Evolutionary conservation across 2,888 invertebrate species (phyloP).

Genomic region (Neoaliturus tenellus): DNA sequence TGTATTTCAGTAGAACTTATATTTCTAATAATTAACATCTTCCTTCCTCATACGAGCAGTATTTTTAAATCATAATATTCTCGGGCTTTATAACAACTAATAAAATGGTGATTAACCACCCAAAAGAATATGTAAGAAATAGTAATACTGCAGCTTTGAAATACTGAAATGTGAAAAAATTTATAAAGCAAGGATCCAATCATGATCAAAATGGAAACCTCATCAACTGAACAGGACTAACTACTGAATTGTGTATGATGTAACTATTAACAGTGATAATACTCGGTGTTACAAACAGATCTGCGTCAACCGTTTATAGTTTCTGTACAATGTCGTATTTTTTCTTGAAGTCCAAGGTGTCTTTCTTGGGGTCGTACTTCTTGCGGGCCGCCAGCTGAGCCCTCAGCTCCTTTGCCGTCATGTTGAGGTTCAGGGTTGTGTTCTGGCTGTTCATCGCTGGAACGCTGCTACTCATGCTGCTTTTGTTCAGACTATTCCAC

Average conservation of each 20-base stretch:
- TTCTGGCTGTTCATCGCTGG: constrained; percentile 61
- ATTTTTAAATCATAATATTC: no score
- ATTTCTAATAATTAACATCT: no score
- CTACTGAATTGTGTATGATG: background rate
- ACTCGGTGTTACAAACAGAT: constrained; percentile 3
- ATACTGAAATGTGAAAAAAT: no score
- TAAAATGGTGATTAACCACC: no score
- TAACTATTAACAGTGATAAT: constrained; percentile 24
- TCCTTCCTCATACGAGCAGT: no score
- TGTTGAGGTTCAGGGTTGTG: constrained; percentile 82
- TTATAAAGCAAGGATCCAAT: background rate
- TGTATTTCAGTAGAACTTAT: no score
- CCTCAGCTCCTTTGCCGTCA: constrained; percentile 95
- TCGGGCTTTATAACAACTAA: no score
- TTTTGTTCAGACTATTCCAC: constrained; percentile 64
- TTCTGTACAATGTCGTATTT: constrained; percentile 97
- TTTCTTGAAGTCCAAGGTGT: constrained; percentile 92
- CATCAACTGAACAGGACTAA: background rate
- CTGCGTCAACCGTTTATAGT: constrained; percentile 77
- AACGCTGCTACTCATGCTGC: constrained; percentile 64
- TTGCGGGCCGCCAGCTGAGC: constrained; percentile 90
- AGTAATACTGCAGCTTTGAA: no score
- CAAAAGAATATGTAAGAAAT: no score
- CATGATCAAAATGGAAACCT: background rate
- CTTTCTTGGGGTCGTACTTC: constrained; percentile 93